Base-by-base conservation (phyloP, 1,140 invertebrate species). In the Tetranychus urticae region DNA sequence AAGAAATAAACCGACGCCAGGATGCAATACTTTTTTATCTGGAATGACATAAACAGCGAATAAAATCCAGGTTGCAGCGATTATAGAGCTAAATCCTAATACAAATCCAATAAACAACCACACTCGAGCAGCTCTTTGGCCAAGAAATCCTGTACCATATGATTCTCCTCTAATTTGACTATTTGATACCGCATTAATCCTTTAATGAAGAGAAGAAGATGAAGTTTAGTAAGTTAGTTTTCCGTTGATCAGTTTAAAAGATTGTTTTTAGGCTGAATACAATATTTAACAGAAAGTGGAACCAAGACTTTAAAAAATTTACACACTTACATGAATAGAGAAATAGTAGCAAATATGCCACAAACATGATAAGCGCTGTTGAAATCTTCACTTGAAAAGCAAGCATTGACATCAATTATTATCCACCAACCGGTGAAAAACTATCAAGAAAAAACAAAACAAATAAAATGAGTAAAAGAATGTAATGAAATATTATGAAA, bases 371-470 rank as follows among this genome's bases (percentile, higher is more conserved):
- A 92, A 14, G 86, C 82, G 68, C 79, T 79, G 65, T 76, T 71
- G 68, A 88, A 81, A 31, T 68, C 66, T 39, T 69, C 68, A 61
- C 75, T 73, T 4, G 85, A 81, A 71, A 87, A 85, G 5, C 80
- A 79, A 7, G 84, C 81, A 61, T 87, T 83, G 34, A 89, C 87
- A 77, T 97, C 92, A 69, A 97, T 94, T 57, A 93, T 84, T 58
- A 93, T 81, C 93, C 94, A 98, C 91, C 93, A 97, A 45, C 91
- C 93, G 63, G 81, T 76, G 67, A 89, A 93, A 75, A 97, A 97
- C 90, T 92, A 70, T 36, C 62, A 42, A 58, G 58, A 39, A 47
- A 37, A 50, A 36, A 36, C 12, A 46, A 55, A 52, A 62, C 62
- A 57, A 42, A 42, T 42, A 6, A 42, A 6, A 6, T 42, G 10